phyloP scores from a whole-genome alignment of 2,113 vertebrate species.

The Scomber japonicus region DNA sequence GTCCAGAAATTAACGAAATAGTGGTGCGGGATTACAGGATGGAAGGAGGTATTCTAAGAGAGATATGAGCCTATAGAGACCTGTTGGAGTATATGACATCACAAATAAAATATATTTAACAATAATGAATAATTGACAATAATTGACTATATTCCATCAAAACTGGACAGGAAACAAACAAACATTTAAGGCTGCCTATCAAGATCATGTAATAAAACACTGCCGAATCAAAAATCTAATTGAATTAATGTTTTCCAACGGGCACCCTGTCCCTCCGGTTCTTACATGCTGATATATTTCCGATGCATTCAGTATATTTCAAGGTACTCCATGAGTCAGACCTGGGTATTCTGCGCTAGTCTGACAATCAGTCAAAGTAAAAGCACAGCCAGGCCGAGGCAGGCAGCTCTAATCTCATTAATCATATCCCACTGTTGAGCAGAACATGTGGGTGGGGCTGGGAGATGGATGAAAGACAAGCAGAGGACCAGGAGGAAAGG shows the following conservation, averaged over 20 bases:
- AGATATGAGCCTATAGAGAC: neutral
- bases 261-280: neutral
- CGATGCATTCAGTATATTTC: neutral
- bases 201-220: neutral
- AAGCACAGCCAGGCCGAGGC: conserved; percentile 8
- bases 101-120: neutral
- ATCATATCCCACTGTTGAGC: conserved; percentile 39
- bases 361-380: conserved; percentile 38
- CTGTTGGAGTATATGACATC: neutral
- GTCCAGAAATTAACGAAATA: neutral
- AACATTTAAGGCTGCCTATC: neutral
- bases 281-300: neutral
- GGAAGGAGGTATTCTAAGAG: neutral
- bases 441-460: conserved; percentile 47
- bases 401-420: conserved; percentile 52
- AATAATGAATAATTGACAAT: neutral
- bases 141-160: neutral
- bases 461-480: conserved; percentile 26
- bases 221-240: neutral
- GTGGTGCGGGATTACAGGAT: neutral
- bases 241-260: neutral
- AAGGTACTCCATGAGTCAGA: neutral
- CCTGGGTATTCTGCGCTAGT: neutral
- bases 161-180: neutral
- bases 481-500: neutral